Base-by-base conservation (phyloP, 1,140 invertebrate species). In the Adelges cooleyi region DNA sequence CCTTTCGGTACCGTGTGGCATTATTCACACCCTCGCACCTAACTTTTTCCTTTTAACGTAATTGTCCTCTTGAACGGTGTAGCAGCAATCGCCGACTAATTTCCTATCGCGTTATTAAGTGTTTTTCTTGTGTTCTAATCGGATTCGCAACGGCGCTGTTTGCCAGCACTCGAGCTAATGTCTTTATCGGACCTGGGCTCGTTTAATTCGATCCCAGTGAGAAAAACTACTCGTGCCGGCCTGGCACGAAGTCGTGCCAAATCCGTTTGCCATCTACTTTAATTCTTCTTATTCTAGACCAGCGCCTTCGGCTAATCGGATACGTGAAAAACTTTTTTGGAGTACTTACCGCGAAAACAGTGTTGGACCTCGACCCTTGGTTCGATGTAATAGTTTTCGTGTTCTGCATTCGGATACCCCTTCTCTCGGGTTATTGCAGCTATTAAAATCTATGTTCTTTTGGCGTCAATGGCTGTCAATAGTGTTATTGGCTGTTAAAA, bases 21-120 rank as follows among this genome's bases (percentile, higher is more conserved):
- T 36, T 23, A 33, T 20, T 20, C 18, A 25, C 53, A 42, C 36
- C 25, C 11, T 44, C 42, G 56, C 22, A 62, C 29, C 29, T 33
- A 48, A 62, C 56, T 62, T n/a, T n/a, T 62, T 48, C 42, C 56
- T 62, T 33, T 59, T 48, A 62, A 62, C 42, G 22, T 62, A 48
- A 62, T 62, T 48, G 56, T 46, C 40, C 15, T 59, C 20, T 18
- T 5, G 22, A 2, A n/a, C 20, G 6, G 38, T 23, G 54, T 22
- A 6, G 11, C 29, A 6, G 29, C n/a, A 33, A 11, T 33, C 29
- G 29, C 11, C n/a, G 9, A 18, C 23, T 62, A 62, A 62, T 62
- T 62, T 48, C 10, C 10, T 33, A 46, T 25, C 11, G 29, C 11
- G 5, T 33, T 33, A 33, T 33, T 33, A 33, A 33, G 29, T 33